Conservation (phyloP, 2,888 invertebrate species). For the Heliconius ismenius region DNA sequence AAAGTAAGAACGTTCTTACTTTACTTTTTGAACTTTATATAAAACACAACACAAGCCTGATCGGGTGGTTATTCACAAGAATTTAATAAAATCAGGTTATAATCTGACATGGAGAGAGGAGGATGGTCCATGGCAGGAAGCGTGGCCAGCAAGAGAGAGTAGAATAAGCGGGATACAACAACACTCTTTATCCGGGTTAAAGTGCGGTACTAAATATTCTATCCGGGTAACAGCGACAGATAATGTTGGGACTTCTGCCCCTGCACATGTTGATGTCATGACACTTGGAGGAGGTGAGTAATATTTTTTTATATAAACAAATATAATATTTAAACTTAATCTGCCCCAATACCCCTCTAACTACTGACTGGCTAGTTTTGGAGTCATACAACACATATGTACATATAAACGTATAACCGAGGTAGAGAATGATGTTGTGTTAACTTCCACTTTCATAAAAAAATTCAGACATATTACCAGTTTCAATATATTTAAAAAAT, state of each 20-base stretch:
- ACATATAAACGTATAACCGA: no score
- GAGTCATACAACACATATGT: no score
- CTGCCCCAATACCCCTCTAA: no score
- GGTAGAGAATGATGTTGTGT: no score
- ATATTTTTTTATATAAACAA: not conserved
- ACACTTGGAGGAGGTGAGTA: constrained; percentile 81
- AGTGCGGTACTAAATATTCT: constrained; percentile 92
- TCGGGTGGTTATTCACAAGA: no score
- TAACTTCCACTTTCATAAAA: no score
- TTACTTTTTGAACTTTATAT: no score
- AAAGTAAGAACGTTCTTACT: no score
- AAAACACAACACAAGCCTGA: no score
- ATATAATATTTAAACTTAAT: no score
- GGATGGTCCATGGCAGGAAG: constrained; percentile 81
- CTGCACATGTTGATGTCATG: constrained; percentile 82
- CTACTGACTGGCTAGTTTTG: no score
- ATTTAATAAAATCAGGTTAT: constrained; percentile 60
- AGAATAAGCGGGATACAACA: constrained; percentile 80
- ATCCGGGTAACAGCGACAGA: constrained; percentile 91
- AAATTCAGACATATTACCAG: no score
- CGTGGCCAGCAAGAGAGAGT: constrained; percentile 83
- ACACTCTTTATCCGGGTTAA: constrained; percentile 86
- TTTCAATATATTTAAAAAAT: not conserved
- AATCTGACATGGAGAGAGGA: constrained; percentile 77
- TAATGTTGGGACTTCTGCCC: constrained; percentile 89